phyloP scores from a whole-genome alignment of 2,113 vertebrate species.

The Pelodiscus sinensis region DNA sequence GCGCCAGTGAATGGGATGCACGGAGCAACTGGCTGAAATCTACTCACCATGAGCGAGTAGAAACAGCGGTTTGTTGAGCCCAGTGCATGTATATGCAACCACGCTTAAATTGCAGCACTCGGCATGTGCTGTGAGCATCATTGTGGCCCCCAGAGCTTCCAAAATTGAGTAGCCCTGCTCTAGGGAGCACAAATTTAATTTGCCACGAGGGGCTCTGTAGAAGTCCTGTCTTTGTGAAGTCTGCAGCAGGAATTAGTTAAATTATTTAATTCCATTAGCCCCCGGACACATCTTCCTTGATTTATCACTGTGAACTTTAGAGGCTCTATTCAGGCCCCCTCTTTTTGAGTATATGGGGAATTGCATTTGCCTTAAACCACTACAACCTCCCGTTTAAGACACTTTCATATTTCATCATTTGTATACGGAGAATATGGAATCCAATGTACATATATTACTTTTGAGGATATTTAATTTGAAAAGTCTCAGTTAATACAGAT shows the following conservation, averaged over 20 bases:
- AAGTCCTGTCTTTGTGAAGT: neutral
- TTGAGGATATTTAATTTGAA: neutral
- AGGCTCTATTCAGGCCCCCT: neutral
- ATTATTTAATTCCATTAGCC: neutral
- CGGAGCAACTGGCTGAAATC: too few relatives aligned
- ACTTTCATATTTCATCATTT: neutral
- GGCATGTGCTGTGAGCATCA: too few relatives aligned
- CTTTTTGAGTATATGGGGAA: neutral
- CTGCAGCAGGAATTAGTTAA: neutral
- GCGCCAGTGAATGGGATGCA: too few relatives aligned
- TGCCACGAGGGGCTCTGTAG: neutral
- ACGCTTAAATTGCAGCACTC: too few relatives aligned
- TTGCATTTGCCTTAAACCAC: neutral
- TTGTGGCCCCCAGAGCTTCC: too few relatives aligned
- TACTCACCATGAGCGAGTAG: too few relatives aligned
- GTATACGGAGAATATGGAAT: neutral
- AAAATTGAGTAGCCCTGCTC: too few relatives aligned
- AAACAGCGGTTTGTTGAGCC: too few relatives aligned
- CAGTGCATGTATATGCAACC: too few relatives aligned
- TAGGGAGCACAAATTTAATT: rapidly evolving
- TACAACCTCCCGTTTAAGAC: neutral
- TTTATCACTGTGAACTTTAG: neutral
- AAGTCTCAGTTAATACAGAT: neutral
- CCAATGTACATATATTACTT: neutral
- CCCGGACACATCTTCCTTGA: neutral